Percentiles rank a stretch among this genome's conserved stretches.
These are phyloP conservation scores for Liposcelis brunnea DNA, from an alignment of 2,888 invertebrate species.

Conservation along the genomic window DNA sequence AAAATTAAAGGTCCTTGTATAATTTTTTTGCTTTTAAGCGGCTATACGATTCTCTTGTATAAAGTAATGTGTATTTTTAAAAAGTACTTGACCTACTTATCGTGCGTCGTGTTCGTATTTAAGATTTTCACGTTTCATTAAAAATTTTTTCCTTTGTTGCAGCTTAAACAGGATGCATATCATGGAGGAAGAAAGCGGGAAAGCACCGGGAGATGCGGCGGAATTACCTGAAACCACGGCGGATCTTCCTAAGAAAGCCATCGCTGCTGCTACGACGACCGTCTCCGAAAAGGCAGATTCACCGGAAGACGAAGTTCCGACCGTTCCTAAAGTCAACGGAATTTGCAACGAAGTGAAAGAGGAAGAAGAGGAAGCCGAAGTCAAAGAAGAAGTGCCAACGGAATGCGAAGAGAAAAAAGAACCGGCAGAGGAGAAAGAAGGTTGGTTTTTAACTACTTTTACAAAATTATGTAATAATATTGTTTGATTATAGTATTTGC, in stretches of 20 bases:
- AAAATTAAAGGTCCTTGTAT: too few species aligned
- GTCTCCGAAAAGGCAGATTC: background rate
- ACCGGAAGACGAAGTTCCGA: conserved; percentile 3
- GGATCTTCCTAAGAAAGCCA: conserved; percentile 1
- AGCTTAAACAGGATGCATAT: conserved; percentile 42
- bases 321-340: background rate
- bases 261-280: background rate
- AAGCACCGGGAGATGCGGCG: conserved; percentile 5
- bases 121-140: too few species aligned
- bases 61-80: too few species aligned
- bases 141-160: conserved; percentile 21
- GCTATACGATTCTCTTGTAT: too few species aligned
- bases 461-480: too few species aligned
- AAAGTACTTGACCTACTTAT: background rate
- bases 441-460: conserved; percentile 9
- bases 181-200: conserved; percentile 34
- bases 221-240: background rate
- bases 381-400: conserved; percentile 22
- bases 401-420: conserved; percentile 17
- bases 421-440: conserved; percentile 12
- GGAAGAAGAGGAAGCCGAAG: conserved; percentile 5
- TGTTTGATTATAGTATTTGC: too few species aligned
- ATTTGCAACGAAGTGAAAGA: conserved; percentile 9
- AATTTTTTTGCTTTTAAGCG: too few species aligned
- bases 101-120: too few species aligned